Conservation (phyloP, 2,797 vertebrate genomes). For the Poeciliopsis infans region DNA sequence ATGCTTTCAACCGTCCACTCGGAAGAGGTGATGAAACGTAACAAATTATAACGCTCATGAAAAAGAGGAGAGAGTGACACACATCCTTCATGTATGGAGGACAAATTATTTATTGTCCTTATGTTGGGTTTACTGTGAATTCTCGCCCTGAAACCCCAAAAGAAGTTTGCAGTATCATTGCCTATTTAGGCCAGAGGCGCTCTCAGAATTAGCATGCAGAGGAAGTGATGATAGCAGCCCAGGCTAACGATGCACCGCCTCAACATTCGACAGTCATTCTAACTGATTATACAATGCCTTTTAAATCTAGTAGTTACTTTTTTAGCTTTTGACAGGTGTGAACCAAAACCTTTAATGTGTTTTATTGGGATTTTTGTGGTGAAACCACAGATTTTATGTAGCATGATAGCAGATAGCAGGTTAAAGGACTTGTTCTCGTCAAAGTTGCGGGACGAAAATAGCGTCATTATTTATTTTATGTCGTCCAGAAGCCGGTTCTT, state of each 20-base stretch:
- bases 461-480: no score
- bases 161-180: constrained; percentile 11
- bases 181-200: constrained; percentile 48
- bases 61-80: constrained; percentile 72
- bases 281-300: background rate
- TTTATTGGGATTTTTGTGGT: background rate
- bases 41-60: constrained; percentile 74
- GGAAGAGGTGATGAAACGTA: constrained; percentile 79
- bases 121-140: constrained; percentile 43
- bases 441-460: no score
- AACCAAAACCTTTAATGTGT: background rate
- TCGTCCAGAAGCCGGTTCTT: no score
- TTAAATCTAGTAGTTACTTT: background rate
- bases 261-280: constrained; percentile 14
- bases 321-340: background rate
- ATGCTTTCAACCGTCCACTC: constrained; percentile 78
- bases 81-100: constrained; percentile 68
- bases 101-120: constrained; percentile 74
- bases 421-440: no score
- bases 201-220: background rate
- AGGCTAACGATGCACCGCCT: constrained; percentile 36
- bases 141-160: constrained; percentile 46
- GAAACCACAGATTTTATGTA: background rate
- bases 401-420: background rate
- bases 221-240: constrained; percentile 3